Conservation (phyloP, 2,797 vertebrate genomes). For the Myotis daubentonii region DNA sequence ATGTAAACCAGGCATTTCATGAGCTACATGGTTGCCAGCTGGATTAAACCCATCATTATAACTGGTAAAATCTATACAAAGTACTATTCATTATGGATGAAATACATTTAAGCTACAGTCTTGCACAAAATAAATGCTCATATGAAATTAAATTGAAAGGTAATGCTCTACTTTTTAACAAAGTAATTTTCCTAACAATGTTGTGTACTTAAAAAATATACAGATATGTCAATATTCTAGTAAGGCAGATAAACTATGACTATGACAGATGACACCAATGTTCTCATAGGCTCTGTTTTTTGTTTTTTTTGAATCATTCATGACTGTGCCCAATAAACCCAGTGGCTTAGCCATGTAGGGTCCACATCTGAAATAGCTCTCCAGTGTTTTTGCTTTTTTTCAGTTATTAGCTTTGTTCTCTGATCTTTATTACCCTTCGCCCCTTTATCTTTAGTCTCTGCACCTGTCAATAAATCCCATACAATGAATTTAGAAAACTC, state of each 20-base stretch:
- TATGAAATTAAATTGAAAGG: neutral
- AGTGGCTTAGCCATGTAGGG: neutral
- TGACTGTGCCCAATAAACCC: neutral
- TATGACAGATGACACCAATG: neutral
- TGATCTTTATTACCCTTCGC: neutral
- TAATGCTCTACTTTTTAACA: neutral
- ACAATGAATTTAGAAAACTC: neutral
- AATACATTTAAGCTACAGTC: neutral
- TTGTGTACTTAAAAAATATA: neutral
- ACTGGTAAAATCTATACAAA: neutral
- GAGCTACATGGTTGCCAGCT: neutral
- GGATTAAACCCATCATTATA: neutral
- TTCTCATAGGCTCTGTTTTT: neutral
- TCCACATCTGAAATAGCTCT: neutral
- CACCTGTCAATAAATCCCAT: neutral
- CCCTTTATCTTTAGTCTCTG: neutral
- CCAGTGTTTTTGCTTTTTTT: neutral
- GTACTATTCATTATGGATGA: neutral
- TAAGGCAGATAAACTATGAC: neutral
- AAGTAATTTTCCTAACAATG: conserved; percentile 6
- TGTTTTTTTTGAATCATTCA: neutral
- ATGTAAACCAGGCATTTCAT: neutral
- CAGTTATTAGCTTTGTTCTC: neutral
- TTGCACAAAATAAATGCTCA: neutral
- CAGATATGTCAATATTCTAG: neutral